Evolutionary conservation across 2,797 vertebrate species (phyloP), one percentile per base, ranked within the genome.

Genomic region (Pipistrellus nathusii): DNA sequence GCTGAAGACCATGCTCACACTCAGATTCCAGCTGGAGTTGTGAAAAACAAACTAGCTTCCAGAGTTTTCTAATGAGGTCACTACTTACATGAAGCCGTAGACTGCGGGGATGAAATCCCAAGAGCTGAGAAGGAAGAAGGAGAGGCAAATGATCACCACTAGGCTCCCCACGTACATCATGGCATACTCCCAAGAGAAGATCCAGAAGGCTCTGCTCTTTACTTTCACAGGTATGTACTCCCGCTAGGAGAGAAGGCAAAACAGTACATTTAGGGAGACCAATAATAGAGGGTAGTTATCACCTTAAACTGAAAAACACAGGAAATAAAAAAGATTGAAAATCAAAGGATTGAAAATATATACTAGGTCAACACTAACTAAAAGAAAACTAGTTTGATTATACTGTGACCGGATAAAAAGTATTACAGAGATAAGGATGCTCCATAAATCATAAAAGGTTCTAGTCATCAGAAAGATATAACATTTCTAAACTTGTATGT

Each of bases 31-130:
- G 14, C 51, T 51, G 15, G n/a, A 93, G n/a, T 25, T 91, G 41
- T 68, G 35, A 85, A 94, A 94, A 94, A 10, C 71, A 96, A 92
- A 95, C 83, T 66, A 94, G 62, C 30, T 85, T 94, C 75, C 73
- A 86, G 64, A 80, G 78, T 93, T 95, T 87, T 80, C 85, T 77
- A 91, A 38, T 25, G n/a, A 94, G 23, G 68, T 41, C 55, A 86
- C 44, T 96, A 99, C 99, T 99, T 97, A 99, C 99, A 99, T 99
- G 98, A 99, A 99, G 85, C 99, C 99, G 0, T 99, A 99, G 96
- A 99, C 99, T 1, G 99, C 99, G 20, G 99, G 98, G 93, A 99
- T 98, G 97, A 99, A 99, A 97, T 99, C 99, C 99, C 99, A 99
- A 66, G 99, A 99, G 96, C 98, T 99, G 75, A 99, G 99, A 96